Evolutionary conservation across 2,888 invertebrate species (phyloP), one percentile per base, ranked within the genome.

Genomic region (Hydropsyche betteni): DNA sequence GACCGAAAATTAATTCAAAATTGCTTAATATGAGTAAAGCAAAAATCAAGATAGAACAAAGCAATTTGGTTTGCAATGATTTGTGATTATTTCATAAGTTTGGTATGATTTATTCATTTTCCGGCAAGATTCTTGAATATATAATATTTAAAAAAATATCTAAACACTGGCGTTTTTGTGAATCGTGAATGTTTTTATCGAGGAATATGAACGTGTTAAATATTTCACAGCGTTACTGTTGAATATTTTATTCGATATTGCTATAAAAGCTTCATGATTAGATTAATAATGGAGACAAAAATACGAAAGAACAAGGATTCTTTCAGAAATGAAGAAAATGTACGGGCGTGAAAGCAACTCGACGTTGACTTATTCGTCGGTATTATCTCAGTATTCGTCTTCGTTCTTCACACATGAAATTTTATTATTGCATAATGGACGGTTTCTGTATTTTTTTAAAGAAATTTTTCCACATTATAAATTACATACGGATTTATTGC

Each of bases 321-420:
- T 58, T 64, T 64, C n/a, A 36, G 64, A 64, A 64, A 64, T 64
- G 34, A 36, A 36, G 64, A 64, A 64, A 64, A 64, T 36, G 36
- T 64, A n/a, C 34, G 64, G 12, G 64, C n/a, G 64, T 64, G 36
- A 64, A 64, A 64, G 64, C 64, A 64, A 64, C 36, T 10, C 36
- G 64, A 64, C 64, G 64, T 64, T 64, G 64, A 64, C 36, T 64
- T 64, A 64, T 64, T 34, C n/a, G 5, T 8, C 12, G 34, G 36
- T 64, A n/a, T 64, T 64, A 64, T 64, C 64, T 64, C 64, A 36
- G 64, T 12, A 64, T 64, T 64, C 36, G 36, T 64, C 64, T 64
- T 64, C 64, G 34, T 64, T 64, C 36, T 12, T 64, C 34, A 64
- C 64, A 36, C n/a, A 36, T 58, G 58, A 58, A 24, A 5, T 16